phyloP scores from a whole-genome alignment of 2,888 invertebrate genomes.

The Miltochrista miniata region DNA sequence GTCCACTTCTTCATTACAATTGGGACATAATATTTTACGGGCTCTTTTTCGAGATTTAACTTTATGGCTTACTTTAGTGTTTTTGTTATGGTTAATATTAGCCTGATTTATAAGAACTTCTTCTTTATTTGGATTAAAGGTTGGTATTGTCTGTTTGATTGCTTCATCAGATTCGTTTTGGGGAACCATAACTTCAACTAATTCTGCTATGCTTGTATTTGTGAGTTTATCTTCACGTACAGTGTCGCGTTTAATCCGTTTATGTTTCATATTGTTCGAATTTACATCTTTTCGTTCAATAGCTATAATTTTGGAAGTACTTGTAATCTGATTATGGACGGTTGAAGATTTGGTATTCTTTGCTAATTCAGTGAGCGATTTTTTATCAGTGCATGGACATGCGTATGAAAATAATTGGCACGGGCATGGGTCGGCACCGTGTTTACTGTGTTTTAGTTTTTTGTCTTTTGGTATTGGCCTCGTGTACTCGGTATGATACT shows the following conservation, averaged over 20 bases:
- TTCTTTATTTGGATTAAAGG: neutral
- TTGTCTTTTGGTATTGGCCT: conserved; percentile 55
- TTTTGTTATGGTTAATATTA: conserved; percentile 18
- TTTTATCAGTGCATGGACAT: conserved; percentile 60
- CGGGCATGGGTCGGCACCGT: conserved; percentile 62
- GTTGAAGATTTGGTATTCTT: conserved; percentile 47
- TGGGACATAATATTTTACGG: conserved; percentile 59
- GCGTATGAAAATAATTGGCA: conserved; percentile 70
- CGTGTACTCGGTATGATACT: conserved; percentile 60
- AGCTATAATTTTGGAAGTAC: conserved; percentile 36
- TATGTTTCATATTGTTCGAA: conserved; percentile 14
- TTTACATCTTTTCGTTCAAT: conserved; percentile 29
- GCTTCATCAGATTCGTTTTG: conserved; percentile 28
- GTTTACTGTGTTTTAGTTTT: conserved; percentile 52
- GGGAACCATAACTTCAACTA: conserved; percentile 30
- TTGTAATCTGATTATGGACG: conserved; percentile 47
- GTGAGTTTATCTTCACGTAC: conserved; percentile 48
- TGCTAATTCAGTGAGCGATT: conserved; percentile 51
- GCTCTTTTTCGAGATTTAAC: conserved; percentile 40
- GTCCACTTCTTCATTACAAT: conserved; percentile 65
- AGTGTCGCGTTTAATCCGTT: conserved; percentile 37
- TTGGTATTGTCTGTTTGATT: conserved; percentile 22
- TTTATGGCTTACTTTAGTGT: conserved; percentile 28
- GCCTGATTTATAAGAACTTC: conserved; percentile 19
- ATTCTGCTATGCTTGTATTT: conserved; percentile 39